Base-by-base conservation (phyloP, 1,140 invertebrate species). In the Drosophila tani region DNA sequence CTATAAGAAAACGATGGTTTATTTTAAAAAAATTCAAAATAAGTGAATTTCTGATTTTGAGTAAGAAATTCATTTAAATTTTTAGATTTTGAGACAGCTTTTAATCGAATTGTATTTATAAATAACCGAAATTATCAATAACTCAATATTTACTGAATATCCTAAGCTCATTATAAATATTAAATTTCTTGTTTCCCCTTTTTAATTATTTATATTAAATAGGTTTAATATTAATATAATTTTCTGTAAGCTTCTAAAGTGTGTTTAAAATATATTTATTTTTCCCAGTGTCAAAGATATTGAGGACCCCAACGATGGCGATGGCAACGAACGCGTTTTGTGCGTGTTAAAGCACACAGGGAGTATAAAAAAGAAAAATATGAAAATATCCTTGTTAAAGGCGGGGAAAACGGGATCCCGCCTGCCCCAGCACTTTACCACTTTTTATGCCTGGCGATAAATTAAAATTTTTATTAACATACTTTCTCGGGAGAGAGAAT, bases 401-500 rank as follows among this genome's bases (percentile, higher is more conserved):
- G 65, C 43, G 35, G 19, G 49, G 35, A 46, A 45, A 41, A 15
- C 29, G 57, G 15, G 46, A 12, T 7, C 32, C 41, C n/a, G 74
- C 46, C 46, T 21, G 2, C 15, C 51, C 67, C 77, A 68, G 75
- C 66, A 75, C 53, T 79, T 79, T 65, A 75, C 63, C 63, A 82
- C 62, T 73, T 87, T 82, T 82, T 79, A 79, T 82, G 70, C 63
- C 65, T 59, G 63, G 63, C 62, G 59, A 87, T 86, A 86, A 86
- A 87, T 86, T 86, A 82, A 87, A 86, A 87, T 68, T 87, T 79
- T 73, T 86, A 87, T 87, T 87, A 85, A 79, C 82, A 75, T 82
- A 79, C 65, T 75, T 82, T 71, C 69, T 35, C 45, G 38, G 46
- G 68, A 29, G 9, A 24, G 46, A 73, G 46, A 57, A 51, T 40